Conservation (phyloP, 2,797 vertebrate species). For the Picus viridis region DNA sequence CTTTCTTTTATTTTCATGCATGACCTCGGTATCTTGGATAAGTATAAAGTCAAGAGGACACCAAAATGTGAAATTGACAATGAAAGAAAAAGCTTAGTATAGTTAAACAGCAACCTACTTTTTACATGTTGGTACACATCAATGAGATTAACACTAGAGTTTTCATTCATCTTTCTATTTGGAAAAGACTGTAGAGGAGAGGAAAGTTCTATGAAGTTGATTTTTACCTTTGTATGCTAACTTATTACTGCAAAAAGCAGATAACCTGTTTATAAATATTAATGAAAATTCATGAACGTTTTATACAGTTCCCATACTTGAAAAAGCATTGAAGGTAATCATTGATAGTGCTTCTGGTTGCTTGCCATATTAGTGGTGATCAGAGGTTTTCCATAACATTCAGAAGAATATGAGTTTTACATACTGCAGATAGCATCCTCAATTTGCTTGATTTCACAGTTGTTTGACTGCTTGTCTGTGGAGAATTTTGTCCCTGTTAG, state of each 20-base stretch:
- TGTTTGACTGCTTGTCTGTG: background rate
- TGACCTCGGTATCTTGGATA: background rate
- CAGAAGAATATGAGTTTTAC: background rate
- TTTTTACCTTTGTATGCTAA: background rate
- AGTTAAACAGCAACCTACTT: background rate
- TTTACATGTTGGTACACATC: background rate
- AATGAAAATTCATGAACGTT: slow-evolving; percentile 29
- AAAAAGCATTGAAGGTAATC: background rate
- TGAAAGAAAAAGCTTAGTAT: background rate
- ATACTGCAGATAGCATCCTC: background rate
- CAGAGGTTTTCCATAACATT: background rate
- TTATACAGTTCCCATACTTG: background rate
- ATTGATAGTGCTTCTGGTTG: background rate
- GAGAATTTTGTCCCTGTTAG: background rate
- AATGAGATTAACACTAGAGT: background rate
- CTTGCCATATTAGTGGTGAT: background rate
- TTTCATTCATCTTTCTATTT: background rate
- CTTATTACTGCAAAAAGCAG: slow-evolving; percentile 12
- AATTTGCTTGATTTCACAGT: background rate
- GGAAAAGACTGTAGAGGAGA: background rate
- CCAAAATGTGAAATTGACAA: background rate
- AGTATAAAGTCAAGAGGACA: background rate
- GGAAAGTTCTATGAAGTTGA: background rate
- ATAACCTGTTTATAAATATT: slow-evolving; percentile 50
- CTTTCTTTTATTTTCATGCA: background rate